Evolutionary conservation across 2,113 vertebrate species (phyloP).

Genomic region (Albula glossodonta): DNA sequence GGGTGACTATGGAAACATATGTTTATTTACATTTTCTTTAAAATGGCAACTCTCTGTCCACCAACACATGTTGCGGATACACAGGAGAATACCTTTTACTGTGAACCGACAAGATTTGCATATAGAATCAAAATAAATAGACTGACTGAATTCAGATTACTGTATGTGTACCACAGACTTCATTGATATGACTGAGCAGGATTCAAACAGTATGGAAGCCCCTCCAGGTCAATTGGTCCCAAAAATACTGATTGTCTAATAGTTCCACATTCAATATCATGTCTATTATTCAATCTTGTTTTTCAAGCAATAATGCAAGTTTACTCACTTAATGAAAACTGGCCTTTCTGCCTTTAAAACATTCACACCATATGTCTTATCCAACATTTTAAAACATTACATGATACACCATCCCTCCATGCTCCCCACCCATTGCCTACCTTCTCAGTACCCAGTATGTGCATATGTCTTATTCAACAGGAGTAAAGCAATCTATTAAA

Average conservation of each 20-base stretch:
- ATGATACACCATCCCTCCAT: background rate
- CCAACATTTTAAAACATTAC: background rate
- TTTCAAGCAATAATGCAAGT: background rate
- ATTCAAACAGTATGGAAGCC: background rate
- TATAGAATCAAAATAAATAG: background rate
- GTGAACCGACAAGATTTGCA: background rate
- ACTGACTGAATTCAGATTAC: background rate
- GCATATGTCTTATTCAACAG: background rate
- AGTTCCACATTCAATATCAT: background rate
- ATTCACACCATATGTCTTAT: background rate
- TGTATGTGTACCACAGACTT: background rate
- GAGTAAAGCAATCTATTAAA: background rate
- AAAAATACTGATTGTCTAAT: slow-evolving; percentile 1
- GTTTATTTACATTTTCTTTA: background rate
- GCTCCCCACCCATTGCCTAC: background rate
- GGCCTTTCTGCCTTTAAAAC: background rate
- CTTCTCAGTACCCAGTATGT: background rate
- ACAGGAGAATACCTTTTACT: background rate
- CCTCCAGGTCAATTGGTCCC: background rate
- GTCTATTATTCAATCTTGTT: background rate
- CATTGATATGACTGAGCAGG: background rate
- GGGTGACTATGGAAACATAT: background rate
- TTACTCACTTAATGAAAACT: background rate
- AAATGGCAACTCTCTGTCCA: background rate
- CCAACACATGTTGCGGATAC: background rate